phyloP scores from a whole-genome alignment of 2,113 vertebrate genomes.

The Colaptes auratus region DNA sequence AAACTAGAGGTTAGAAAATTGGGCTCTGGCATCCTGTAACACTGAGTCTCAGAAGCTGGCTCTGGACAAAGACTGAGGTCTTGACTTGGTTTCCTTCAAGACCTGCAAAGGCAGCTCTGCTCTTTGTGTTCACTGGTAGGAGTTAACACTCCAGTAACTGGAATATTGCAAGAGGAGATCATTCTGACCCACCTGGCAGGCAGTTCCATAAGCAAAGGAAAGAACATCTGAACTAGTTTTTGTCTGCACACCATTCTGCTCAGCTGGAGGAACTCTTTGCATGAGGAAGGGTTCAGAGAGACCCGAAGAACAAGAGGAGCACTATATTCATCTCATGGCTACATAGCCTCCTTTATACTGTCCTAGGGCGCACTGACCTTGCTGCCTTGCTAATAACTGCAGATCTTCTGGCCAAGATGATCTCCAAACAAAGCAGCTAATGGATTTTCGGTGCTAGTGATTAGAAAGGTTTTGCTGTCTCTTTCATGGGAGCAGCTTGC shows the following conservation, averaged over 20 bases:
- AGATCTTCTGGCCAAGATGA: background rate
- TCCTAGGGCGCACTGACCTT: background rate
- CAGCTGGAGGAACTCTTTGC: background rate
- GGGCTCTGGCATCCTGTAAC: background rate
- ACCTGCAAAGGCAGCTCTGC: background rate
- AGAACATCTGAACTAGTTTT: background rate
- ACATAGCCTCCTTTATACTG: background rate
- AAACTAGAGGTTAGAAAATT: background rate
- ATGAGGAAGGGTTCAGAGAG: background rate
- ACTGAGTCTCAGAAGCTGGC: background rate
- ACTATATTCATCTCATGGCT: background rate
- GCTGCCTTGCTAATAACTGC: background rate
- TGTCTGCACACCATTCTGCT: background rate
- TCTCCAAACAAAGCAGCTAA: background rate
- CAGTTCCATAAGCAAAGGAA: background rate
- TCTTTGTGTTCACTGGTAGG: background rate
- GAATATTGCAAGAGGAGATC: background rate
- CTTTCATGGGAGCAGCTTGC: background rate
- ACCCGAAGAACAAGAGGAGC: background rate
- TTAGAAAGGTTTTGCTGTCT: background rate
- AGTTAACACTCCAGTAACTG: background rate
- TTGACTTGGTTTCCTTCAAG: background rate
- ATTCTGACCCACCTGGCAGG: background rate
- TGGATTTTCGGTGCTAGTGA: background rate
- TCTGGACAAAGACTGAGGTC: accelerated